Evolutionary conservation across 2,888 invertebrate genomes (phyloP), one percentile per base, ranked within the genome.

Genomic region (Ellobium chinense): DNA sequence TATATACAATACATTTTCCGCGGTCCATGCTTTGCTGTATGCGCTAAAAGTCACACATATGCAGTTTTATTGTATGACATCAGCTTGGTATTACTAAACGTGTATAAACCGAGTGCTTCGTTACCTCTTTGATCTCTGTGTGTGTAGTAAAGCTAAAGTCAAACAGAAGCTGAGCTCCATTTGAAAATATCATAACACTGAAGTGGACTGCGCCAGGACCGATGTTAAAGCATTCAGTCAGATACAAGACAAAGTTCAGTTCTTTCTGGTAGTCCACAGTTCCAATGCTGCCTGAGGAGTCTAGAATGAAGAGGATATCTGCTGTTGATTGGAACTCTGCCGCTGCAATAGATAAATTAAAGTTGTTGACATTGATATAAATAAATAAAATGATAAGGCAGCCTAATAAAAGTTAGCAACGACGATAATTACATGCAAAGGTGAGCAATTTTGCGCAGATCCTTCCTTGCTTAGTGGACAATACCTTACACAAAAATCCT

Each of bases 251-350:
- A 54, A 69, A 69, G 29, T 54, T 34, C 24, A 46, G 56, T 69
- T 54, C 69, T 18, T 54, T 69, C 29, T 29, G 27, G 31, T 69
- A 69, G 34, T 69, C 69, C 14, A 1, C 1, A 0, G 46, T 9
- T 0, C 31, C n/a, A 21, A 69, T 46, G 36, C 69, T 69, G 46
- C 69, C 31, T 54, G 69, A 69, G 9, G 69, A 46, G 29, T 69
- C 69, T 14, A 69, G 29, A 29, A 69, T 69, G 34, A 69, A 54
- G 21, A 69, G 39, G 27, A 69, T 69, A n/a, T 69, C 69, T 54
- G 69, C 69, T 31, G 29, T 56, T 18, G 21, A 24, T 34, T 54
- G 3, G 27, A 27, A 69, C 54, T 54, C 12, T 1, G 54, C 54
- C 12, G 46, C 69, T 46, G 18, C 18, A 31, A 21, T 27, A 34